Conservation (phyloP, 1,140 invertebrate species). For the Panonychus citri region DNA sequence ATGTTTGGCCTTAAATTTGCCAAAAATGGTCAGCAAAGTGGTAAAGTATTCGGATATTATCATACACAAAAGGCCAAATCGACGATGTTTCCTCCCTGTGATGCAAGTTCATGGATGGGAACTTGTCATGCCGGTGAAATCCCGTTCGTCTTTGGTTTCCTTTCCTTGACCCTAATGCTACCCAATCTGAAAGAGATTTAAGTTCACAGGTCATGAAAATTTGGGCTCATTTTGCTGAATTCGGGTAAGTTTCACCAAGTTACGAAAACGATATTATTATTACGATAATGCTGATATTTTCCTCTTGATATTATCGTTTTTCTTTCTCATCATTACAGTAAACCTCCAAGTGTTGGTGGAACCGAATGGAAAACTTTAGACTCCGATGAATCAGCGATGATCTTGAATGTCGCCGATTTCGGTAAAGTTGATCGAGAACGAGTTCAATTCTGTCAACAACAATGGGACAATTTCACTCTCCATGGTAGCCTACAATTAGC, state of each 20-base stretch:
- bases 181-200: not conserved
- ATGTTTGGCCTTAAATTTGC: not conserved
- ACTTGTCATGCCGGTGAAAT: not conserved
- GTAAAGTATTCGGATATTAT: not conserved
- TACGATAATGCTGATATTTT: too few species aligned
- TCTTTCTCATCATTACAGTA: too few species aligned
- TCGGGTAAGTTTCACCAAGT: not conserved
- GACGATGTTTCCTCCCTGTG: not conserved
- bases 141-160: not conserved
- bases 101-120: not conserved
- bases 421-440: too few species aligned
- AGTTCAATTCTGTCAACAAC: too few species aligned
- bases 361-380: too few species aligned
- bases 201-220: not conserved
- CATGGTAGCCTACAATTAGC: too few species aligned
- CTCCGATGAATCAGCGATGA: too few species aligned
- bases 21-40: not conserved
- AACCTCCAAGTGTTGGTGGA: too few species aligned
- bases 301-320: too few species aligned
- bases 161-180: not conserved
- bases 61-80: not conserved
- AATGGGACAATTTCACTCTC: too few species aligned
- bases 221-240: not conserved
- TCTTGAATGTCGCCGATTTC: too few species aligned
- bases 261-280: too few species aligned